A percentile compares a stretch with the other conserved stretches of the same genome.
phyloP scores from a whole-genome alignment of 2,113 vertebrate species.

The Neodontobutis hainanensis region DNA sequence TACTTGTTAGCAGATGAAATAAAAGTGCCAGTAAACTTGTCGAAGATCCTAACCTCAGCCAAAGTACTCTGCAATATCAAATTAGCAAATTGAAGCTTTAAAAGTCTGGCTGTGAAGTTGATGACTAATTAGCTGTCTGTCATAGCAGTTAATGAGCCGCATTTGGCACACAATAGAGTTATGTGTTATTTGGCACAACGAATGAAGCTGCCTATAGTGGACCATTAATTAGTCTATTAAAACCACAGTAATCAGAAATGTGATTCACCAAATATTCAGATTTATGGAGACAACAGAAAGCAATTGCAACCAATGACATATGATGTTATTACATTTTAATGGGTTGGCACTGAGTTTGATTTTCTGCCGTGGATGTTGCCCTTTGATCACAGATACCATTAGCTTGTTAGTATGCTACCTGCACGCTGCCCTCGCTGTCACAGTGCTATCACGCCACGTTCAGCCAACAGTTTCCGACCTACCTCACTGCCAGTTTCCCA shows the following conservation, averaged over 20 bases:
- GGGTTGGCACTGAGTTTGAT: no score
- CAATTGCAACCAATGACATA: no score
- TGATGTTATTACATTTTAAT: no score
- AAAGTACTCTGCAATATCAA: conserved; percentile 4
- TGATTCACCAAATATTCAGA: not conserved
- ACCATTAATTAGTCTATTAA: not conserved
- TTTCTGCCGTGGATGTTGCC: not conserved
- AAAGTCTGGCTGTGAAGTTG: conserved; percentile 11
- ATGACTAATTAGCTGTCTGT: conserved; percentile 6
- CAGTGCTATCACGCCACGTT: not conserved
- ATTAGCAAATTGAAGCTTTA: not conserved
- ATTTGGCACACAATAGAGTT: not conserved
- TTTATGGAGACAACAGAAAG: no score
- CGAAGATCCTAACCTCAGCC: not conserved
- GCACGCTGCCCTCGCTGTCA: not conserved
- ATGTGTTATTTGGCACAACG: not conserved
- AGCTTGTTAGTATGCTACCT: not conserved
- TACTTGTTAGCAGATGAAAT: no score
- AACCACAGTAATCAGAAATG: not conserved
- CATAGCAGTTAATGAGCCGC: not conserved
- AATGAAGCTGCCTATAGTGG: not conserved
- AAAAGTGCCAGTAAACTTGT: not conserved
- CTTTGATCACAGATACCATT: not conserved
- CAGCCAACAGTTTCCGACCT: conserved; percentile 22
- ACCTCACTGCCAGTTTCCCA: conserved; percentile 26